Conservation (phyloP, 2,797 vertebrate species). For the Hyperoplus lanceolatus region DNA sequence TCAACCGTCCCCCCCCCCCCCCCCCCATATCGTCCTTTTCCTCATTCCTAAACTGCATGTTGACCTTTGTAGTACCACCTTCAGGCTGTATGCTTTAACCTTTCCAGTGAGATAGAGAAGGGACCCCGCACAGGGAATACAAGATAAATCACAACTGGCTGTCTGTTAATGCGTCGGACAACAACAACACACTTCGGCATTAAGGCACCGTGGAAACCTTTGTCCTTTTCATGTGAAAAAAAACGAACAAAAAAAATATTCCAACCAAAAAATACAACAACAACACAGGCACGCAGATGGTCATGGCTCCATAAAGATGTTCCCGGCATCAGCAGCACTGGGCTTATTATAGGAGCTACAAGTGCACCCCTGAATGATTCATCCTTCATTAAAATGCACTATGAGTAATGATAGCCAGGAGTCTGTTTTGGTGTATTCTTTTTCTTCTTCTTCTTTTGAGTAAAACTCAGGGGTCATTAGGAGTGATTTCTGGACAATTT, state of each 20-base stretch:
- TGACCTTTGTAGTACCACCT: conserved; percentile 83
- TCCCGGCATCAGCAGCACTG: conserved; percentile 38
- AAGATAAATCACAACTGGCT: conserved; percentile 75
- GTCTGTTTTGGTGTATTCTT: conserved; percentile 66
- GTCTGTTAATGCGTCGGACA: conserved; percentile 63
- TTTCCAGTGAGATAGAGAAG: conserved; percentile 77
- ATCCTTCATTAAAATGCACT: conserved; percentile 78
- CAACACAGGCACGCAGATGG: conserved; percentile 24
- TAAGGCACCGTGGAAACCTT: conserved; percentile 31
- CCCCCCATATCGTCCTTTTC: conserved; percentile 45
- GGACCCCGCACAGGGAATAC: conserved; percentile 74
- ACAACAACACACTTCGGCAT: conserved; percentile 52
- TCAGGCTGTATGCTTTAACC: conserved; percentile 82
- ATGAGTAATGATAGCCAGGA: conserved; percentile 70
- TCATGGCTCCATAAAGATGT: conserved; percentile 48
- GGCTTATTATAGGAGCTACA: conserved; percentile 57
- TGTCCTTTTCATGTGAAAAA: conserved; percentile 25
- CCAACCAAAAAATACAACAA: conserved; percentile 12
- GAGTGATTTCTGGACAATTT: conserved; percentile 81
- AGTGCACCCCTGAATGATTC: conserved; percentile 75
- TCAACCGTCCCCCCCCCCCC: conserved; percentile 34
- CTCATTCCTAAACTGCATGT: conserved; percentile 75
- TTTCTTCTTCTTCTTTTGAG: conserved; percentile 34
- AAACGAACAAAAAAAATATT: conserved; percentile 12
- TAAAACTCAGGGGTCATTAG: conserved; percentile 80